These are phyloP conservation scores for Leptopilina syphax DNA, from an alignment of 2,888 invertebrate genomes.

Conservation along the genomic window DNA sequence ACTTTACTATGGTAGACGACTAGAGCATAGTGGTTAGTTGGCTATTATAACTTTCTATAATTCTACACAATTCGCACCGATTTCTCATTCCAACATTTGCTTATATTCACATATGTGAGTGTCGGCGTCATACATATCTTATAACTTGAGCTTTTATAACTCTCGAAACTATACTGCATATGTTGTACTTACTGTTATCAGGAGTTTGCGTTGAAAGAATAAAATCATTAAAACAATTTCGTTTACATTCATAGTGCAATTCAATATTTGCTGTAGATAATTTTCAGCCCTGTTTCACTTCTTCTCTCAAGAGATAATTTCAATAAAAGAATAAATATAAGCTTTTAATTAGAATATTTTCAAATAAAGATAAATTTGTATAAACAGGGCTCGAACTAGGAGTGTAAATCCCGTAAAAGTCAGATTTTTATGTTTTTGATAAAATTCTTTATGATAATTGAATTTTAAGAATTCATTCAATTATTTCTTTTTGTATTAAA, in stretches of 20 bases:
- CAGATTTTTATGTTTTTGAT: no score
- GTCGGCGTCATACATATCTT: constrained; percentile 41
- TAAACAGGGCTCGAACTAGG: no score
- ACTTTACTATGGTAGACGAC: constrained; percentile 19
- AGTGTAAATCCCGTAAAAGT: no score
- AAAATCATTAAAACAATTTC: constrained; percentile 1
- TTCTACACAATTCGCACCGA: constrained; percentile 39
- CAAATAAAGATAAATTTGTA: no score
- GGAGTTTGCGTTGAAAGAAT: constrained; percentile 6
- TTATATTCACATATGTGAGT: constrained; percentile 41
- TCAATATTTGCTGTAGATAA: background rate
- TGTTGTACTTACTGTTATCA: constrained; percentile 16
- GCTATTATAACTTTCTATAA: constrained; percentile 53
- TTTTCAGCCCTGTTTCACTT: no score
- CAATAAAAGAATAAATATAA: no score
- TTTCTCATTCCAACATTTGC: constrained; percentile 42
- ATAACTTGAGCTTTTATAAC: constrained; percentile 13
- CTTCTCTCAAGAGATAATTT: no score
- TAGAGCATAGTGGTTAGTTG: constrained; percentile 46
- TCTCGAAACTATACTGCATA: background rate
- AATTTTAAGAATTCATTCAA: no score
- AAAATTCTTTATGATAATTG: no score
- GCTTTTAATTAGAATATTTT: no score
- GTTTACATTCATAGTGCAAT: background rate
- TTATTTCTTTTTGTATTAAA: no score